Evolutionary conservation across 92 coral and sea anemone species (phyloP), one percentile per base, ranked within the genome.

Genomic region (Epizoanthus scotinus): DNA sequence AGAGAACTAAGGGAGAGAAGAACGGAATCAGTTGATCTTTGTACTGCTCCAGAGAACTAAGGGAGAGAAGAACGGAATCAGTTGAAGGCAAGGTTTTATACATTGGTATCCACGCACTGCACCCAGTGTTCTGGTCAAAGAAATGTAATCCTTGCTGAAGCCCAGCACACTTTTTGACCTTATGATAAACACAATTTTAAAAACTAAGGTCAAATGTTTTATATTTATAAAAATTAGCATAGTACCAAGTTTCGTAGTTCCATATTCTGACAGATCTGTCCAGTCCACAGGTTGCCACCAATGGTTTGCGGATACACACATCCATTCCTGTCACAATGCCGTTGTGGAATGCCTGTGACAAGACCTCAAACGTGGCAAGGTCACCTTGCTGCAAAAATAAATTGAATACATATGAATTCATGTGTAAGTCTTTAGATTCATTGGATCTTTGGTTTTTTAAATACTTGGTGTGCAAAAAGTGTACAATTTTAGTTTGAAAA

Each of bases 241-340:
- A 94, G 89, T 84, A 95, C 99, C 99, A 93, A 49, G 91, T 94
- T 84, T 95, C 99, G 55, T 95, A 95, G 86, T 95, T 95, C 99
- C 99, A 95, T 83, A 95, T 95, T 77, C 99, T 90, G 70, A 95
- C 99, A 59, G 99, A 95, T 82, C 99, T 91, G 81, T 95, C 99
- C 88, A 95, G 61, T 64, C 98, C 90, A 78, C 99, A 93, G 22
- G 99, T 95, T 55, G 99, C 99, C 40, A 95, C 90, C 1, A 95
- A 85, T 2, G 99, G 99, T 79, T 95, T 95, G 54, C 99, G 91
- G 26, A 95, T 95, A 55, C 99, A 95, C 24, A 95, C 99, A 89
- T 95, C 99, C 99, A 95, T 89, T 60, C 99, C 99, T 40, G 99
- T 93, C 26, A 95, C 87, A 29, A 89, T 85, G 4, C 99, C 99